phyloP scores from a whole-genome alignment of 2,113 vertebrate species.

The Tursiops truncatus region DNA sequence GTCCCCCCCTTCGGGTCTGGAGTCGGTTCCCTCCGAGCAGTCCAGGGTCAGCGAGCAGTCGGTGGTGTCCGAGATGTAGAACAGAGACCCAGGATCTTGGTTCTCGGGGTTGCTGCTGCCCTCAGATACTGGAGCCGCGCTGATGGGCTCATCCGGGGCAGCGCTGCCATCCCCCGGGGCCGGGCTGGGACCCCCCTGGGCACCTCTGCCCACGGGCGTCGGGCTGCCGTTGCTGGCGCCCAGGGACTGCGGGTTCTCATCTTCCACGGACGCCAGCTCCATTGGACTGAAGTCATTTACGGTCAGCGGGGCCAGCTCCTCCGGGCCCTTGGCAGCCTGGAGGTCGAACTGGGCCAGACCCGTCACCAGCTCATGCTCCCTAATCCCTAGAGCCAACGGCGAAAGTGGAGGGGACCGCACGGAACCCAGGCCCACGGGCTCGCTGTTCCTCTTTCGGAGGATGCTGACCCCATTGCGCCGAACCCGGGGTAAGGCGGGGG shows the following conservation, averaged over 20 bases:
- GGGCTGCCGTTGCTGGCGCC: constrained; percentile 57
- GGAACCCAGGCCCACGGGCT: constrained; percentile 46
- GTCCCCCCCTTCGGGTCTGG: constrained; percentile 74
- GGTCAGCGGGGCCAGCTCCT: constrained; percentile 77
- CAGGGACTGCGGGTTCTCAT: constrained; percentile 72
- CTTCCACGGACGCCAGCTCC: constrained; percentile 79
- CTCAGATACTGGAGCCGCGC: constrained; percentile 82
- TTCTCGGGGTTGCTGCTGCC: constrained; percentile 83
- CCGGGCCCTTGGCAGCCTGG: constrained; percentile 83
- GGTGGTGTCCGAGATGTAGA: constrained; percentile 87
- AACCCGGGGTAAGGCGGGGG: neutral
- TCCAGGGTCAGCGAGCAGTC: constrained; percentile 93
- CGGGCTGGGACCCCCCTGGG: constrained; percentile 59
- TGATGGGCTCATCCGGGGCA: constrained; percentile 85
- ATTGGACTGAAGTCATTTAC: constrained; percentile 77
- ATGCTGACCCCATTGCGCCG: neutral
- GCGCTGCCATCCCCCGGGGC: constrained; percentile 74
- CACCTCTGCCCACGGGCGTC: constrained; percentile 61
- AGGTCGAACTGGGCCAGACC: constrained; percentile 88
- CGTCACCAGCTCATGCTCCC: constrained; percentile 89
- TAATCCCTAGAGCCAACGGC: constrained; percentile 86
- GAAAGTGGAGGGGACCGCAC: constrained; percentile 74
- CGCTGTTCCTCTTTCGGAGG: constrained; percentile 65
- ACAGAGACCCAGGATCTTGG: constrained; percentile 80
- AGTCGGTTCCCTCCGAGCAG: constrained; percentile 88